Evolutionary conservation across 2,113 vertebrate genomes (phyloP).

Genomic region (Cathartes aura): DNA sequence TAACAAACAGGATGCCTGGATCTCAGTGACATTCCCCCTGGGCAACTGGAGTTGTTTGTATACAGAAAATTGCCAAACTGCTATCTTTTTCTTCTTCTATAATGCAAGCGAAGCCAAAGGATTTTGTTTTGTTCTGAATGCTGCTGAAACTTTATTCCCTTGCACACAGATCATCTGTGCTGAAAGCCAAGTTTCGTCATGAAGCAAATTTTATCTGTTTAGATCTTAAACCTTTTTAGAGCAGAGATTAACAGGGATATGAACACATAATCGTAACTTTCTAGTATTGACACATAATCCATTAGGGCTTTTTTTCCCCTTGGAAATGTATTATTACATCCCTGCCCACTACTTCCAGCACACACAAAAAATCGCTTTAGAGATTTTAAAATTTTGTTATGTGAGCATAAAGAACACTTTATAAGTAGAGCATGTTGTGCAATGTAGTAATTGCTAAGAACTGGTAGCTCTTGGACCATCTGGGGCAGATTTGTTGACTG

Average conservation of each 20-base stretch:
- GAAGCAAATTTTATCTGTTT: conserved; percentile 32
- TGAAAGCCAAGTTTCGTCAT: not conserved
- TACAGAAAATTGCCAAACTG: conserved; percentile 47
- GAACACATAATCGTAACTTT: conserved; percentile 15
- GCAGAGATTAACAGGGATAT: not conserved
- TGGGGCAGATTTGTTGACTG: not conserved
- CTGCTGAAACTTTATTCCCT: conserved; percentile 18
- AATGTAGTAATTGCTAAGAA: not conserved
- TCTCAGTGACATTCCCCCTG: conserved; percentile 22
- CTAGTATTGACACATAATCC: not conserved
- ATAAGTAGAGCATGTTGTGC: not conserved
- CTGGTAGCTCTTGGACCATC: not conserved
- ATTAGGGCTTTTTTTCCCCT: not conserved
- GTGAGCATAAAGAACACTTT: not conserved
- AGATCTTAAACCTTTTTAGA: conserved; percentile 44
- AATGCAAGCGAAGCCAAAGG: not conserved
- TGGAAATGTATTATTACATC: not conserved
- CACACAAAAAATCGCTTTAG: not conserved
- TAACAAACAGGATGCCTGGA: not conserved
- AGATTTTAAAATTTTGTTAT: not conserved
- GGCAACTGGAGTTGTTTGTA: conserved; percentile 36
- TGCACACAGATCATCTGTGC: not conserved
- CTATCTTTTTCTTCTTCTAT: conserved; percentile 3
- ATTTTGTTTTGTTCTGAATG: conserved; percentile 7
- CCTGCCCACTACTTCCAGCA: not conserved